A percentile compares a stretch with the other conserved stretches of the same genome.
phyloP scores from a whole-genome alignment of 2,888 invertebrate genomes.

The Dicyrtomina minuta region DNA sequence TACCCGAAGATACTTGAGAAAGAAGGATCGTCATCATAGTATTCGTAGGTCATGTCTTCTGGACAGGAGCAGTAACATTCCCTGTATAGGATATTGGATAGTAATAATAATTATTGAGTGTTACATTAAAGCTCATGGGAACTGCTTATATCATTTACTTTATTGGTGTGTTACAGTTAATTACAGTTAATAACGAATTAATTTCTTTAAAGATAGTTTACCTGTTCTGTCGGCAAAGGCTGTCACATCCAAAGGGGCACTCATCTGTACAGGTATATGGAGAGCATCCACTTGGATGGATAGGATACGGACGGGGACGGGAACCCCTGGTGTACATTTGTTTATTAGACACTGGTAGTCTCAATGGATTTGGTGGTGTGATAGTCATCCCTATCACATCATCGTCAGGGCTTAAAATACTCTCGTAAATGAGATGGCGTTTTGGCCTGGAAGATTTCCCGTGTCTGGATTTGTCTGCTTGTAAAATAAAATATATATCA shows the following conservation, averaged over 20 bases:
- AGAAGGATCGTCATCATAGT: conserved; percentile 21
- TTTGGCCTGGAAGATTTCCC: conserved; percentile 1
- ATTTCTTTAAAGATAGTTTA: no score
- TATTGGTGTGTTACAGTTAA: no score
- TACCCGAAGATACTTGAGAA: not conserved
- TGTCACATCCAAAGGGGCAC: conserved; percentile 34
- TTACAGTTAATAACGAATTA: no score
- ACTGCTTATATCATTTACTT: no score
- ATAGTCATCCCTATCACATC: not conserved
- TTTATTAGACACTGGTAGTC: not conserved
- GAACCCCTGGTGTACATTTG: not conserved
- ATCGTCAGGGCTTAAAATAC: conserved; percentile 6
- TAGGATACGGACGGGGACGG: no score
- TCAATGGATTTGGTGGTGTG: not conserved
- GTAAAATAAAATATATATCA: not conserved
- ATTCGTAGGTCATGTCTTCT: conserved; percentile 32
- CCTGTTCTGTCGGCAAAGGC: conserved; percentile 30
- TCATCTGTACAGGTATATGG: conserved; percentile 22
- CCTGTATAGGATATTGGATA: no score
- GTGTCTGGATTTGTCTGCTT: not conserved
- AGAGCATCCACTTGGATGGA: conserved; percentile 12
- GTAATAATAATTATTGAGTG: no score
- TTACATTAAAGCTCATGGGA: no score
- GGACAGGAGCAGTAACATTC: conserved; percentile 37
- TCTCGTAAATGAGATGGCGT: conserved; percentile 22